phyloP scores from a whole-genome alignment of 2,113 vertebrate genomes.

The Epinephelus cyanopodus region DNA sequence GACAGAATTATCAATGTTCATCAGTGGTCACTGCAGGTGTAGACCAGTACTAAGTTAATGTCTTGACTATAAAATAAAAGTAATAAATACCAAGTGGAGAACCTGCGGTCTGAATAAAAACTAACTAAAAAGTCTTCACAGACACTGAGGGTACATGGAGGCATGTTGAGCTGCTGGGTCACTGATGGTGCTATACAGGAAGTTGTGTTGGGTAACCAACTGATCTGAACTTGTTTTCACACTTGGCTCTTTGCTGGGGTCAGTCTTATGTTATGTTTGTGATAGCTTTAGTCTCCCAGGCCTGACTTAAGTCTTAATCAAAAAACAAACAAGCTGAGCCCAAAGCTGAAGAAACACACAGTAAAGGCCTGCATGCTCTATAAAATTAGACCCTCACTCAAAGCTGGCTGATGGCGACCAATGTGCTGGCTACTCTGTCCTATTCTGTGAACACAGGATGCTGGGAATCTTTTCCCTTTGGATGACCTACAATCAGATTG shows the following conservation, averaged over 20 bases:
- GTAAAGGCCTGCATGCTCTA: not conserved
- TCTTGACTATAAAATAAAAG: no score
- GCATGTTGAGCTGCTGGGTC: not conserved
- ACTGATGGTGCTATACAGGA: not conserved
- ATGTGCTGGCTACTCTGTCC: not conserved
- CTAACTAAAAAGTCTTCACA: not conserved
- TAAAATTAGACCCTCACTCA: not conserved
- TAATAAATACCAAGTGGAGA: not conserved
- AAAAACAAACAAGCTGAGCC: constrained; percentile 36
- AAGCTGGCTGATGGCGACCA: not conserved
- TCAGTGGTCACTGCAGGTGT: no score
- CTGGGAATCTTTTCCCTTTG: not conserved
- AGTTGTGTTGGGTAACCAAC: constrained; percentile 9
- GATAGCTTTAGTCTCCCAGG: constrained; percentile 27
- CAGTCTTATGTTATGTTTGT: constrained; percentile 45
- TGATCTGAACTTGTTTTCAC: constrained; percentile 41
- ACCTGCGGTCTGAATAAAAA: not conserved
- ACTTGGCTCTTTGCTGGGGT: constrained; percentile 22
- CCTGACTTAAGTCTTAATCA: constrained; percentile 31
- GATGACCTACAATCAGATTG: constrained; percentile 26
- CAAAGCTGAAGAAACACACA: not conserved
- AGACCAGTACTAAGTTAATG: no score
- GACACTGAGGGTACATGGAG: not conserved
- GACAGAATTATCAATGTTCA: no score
- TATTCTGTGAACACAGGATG: not conserved